Evolutionary conservation across 1,140 invertebrate species (phyloP), one percentile per base, ranked within the genome.

Genomic region (Temnothorax nylanderi): DNA sequence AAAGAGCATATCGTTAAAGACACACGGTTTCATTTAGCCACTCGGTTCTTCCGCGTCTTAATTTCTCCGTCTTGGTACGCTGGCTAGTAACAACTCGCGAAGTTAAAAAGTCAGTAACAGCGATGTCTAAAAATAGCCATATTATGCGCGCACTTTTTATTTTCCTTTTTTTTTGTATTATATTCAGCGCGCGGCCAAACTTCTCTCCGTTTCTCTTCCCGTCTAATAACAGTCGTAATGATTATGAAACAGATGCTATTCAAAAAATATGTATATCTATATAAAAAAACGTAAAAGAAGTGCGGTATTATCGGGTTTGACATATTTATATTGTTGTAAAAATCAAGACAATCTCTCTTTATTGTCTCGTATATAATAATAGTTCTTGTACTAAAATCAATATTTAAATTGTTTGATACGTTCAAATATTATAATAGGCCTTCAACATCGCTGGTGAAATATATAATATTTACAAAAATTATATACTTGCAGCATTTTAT

Each of bases 51-150:
- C 69, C 80, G 80, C 80, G 54, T 84, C 80, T 84, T 84, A 84
- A 84, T 84, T 84, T 84, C 80, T 60, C 37, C 41, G 54, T 75
- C 54, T 69, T 49, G 54, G 54, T 75, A 75, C 54, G 69, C 56
- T 84, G 56, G 26, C 54, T 49, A 21, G 51, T 84, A 74, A 75
- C 80, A 84, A 84, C 54, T 74, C 80, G 69, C 80, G n/a, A 84
- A 84, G 80, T 84, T 75, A 84, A 75, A 84, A 84, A 75, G 80
- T 74, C 80, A 84, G 80, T 84, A 84, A 84, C 69, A 41, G 54
- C 69, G 69, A 32, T 84, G 69, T 84, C 56, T 84, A 84, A 84
- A 74, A 71, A 75, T 84, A 84, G 80, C 44, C 41, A 84, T 84
- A 60, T 84, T 82, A 74, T 26, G 37, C 65, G 65, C 21, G 41